Conservation (phyloP, 2,113 vertebrate species). For the Agelaius tricolor region DNA sequence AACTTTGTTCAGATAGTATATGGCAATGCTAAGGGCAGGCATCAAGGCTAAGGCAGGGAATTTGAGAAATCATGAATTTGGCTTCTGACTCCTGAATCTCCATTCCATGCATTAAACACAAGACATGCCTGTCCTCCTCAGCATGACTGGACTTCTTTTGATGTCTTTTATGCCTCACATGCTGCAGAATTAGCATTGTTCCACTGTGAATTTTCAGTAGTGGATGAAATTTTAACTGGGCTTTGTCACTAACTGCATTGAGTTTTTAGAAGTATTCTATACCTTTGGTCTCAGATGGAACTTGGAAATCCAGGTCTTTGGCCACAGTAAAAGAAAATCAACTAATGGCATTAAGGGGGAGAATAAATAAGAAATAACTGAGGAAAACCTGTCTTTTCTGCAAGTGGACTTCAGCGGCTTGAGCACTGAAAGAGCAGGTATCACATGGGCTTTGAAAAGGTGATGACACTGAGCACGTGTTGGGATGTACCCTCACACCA, state of each 20-base stretch:
- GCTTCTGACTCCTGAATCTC: not conserved
- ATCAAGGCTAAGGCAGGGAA: not conserved
- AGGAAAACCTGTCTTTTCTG: not conserved
- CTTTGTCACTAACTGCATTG: not conserved
- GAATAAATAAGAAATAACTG: not conserved
- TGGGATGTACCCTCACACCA: accelerated
- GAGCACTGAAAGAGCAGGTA: not conserved
- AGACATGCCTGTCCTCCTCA: not conserved
- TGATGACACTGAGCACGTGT: not conserved
- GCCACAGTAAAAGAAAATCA: not conserved
- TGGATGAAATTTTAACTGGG: not conserved
- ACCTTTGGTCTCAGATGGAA: not conserved
- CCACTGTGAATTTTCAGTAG: not conserved
- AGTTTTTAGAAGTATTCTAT: not conserved
- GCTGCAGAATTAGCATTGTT: not conserved
- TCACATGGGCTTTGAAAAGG: not conserved
- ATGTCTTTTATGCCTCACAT: not conserved
- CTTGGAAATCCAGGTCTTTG: not conserved
- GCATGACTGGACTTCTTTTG: not conserved
- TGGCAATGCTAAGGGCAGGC: not conserved
- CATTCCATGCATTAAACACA: not conserved
- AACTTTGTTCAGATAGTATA: not conserved
- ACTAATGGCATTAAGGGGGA: not conserved
- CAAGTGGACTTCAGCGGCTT: not conserved
- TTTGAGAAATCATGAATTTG: not conserved